Percentiles rank a stretch among this genome's conserved stretches.
Evolutionary conservation across 2,888 invertebrate species (phyloP).

Genomic region (Diarsia brunnea): DNA sequence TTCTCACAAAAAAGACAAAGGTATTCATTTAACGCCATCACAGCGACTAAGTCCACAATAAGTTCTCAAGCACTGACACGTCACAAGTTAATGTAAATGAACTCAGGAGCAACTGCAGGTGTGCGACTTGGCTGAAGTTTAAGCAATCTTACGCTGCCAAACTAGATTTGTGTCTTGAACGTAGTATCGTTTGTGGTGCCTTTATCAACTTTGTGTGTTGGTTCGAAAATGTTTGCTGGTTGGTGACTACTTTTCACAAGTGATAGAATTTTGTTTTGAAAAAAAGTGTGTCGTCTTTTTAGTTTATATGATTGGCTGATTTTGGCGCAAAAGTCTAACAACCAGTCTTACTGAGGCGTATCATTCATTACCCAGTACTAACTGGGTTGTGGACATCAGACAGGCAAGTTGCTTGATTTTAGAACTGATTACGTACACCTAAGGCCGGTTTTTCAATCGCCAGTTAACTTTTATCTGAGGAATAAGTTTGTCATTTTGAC

Average conservation of each 20-base stretch:
- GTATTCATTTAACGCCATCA: constrained; percentile 26
- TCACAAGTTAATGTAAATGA: constrained; percentile 78
- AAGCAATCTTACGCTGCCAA: constrained; percentile 67
- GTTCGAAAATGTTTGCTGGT: constrained; percentile 35
- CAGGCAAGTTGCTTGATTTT: no score
- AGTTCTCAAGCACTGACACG: constrained; percentile 57
- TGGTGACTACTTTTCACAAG: not conserved
- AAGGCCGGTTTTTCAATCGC: no score
- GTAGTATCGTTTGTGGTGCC: constrained; percentile 47
- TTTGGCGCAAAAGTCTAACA: no score
- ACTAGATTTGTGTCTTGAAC: constrained; percentile 66
- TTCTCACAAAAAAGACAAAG: no score
- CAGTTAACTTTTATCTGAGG: no score
- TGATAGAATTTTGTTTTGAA: not conserved
- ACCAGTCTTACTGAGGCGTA: no score
- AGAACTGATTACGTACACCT: no score
- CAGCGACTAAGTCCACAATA: constrained; percentile 50
- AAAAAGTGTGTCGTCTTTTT: not conserved
- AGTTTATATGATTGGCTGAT: no score
- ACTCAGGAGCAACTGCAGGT: constrained; percentile 74
- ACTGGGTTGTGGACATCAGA: no score
- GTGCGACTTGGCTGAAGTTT: constrained; percentile 62
- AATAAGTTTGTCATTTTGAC: no score
- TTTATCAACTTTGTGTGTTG: constrained; percentile 53
- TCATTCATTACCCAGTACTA: no score